These are phyloP conservation scores for Entelurus aequoreus DNA, from an alignment of 2,113 vertebrate genomes.

Conservation along the genomic window DNA sequence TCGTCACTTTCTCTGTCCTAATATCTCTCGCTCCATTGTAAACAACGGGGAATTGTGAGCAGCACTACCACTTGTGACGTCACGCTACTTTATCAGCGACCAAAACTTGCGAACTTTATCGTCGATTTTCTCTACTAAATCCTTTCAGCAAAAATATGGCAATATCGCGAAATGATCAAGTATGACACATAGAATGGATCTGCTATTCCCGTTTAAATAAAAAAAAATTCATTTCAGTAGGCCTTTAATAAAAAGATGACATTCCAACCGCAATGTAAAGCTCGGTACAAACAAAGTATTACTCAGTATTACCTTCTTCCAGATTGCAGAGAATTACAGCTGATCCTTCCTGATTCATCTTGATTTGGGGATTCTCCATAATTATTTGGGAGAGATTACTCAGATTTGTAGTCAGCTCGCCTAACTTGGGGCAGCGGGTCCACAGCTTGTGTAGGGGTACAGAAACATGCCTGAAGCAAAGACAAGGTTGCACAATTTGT, in stretches of 20 bases:
- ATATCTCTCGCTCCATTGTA: too few relatives aligned
- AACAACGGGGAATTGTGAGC: too few relatives aligned
- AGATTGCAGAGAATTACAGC: constrained; percentile 62
- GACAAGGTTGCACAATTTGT: background rate
- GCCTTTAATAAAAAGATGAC: background rate
- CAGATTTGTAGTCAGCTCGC: constrained; percentile 69
- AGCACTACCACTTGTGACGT: too few relatives aligned
- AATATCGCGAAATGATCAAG: too few relatives aligned
- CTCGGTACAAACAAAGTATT: background rate
- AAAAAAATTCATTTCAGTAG: too few relatives aligned
- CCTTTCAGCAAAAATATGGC: too few relatives aligned
- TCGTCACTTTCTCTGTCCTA: too few relatives aligned
- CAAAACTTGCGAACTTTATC: too few relatives aligned
- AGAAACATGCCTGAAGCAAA: constrained; percentile 45
- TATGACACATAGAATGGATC: too few relatives aligned
- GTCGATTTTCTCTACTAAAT: too few relatives aligned
- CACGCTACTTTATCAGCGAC: too few relatives aligned
- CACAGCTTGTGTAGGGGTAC: constrained; percentile 79
- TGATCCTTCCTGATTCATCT: constrained; percentile 69
- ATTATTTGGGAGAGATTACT: constrained; percentile 67
- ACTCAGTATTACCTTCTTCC: constrained; percentile 45
- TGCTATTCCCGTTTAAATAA: too few relatives aligned
- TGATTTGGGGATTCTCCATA: constrained; percentile 50
- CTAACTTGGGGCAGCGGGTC: constrained; percentile 70
- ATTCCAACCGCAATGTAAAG: background rate